Base-by-base conservation (phyloP, 2,113 vertebrate genomes). In the Amia ocellicauda region DNA sequence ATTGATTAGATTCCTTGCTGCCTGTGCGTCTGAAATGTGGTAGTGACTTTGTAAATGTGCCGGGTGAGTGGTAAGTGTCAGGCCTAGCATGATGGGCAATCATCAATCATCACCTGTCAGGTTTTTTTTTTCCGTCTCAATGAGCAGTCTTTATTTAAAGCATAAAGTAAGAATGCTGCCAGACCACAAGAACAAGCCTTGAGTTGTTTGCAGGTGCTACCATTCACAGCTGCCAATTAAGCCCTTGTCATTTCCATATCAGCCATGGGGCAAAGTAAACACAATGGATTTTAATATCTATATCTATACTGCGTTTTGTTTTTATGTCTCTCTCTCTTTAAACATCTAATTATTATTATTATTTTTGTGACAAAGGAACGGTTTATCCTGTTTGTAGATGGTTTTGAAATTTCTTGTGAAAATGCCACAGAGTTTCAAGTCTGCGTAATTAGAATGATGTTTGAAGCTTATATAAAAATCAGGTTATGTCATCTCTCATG, bases 101-200 rank as follows among this genome's bases (percentile, higher is more conserved):
- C 91, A 93, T 94, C 92, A 92, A 90, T 94, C 91, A 93, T 85
- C 84, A 77, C 54, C 75, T 93, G 94, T 91, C 93, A 92, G 86
- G 62, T 69, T 78, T 78, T 86, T 87, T 86, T 89, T 87, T 72
- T 71, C 87, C 87, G 84, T 91, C 83, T 88, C 81, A 75, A 78
- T 86, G 91, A 90, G 84, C 88, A 83, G 89, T 77, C 86, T 94
- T 93, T 93, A 89, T 91, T 93, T 91, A 89, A 89, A 90, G 85
- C 77, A 78, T 77, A 76, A 85, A 92, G 86, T 80, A 89, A 91
- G 88, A 93, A 91, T 93, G 91, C 88, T 91, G 91, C 93, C 91
- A 88, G 86, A 90, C 91, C 92, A 91, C 86, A 91, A 88, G 86
- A 91, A 86, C 88, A 91, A 91, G 91, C 88, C 87, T 78, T 74